phyloP scores from a whole-genome alignment of 2,888 invertebrate genomes.

The Nineta flava region DNA sequence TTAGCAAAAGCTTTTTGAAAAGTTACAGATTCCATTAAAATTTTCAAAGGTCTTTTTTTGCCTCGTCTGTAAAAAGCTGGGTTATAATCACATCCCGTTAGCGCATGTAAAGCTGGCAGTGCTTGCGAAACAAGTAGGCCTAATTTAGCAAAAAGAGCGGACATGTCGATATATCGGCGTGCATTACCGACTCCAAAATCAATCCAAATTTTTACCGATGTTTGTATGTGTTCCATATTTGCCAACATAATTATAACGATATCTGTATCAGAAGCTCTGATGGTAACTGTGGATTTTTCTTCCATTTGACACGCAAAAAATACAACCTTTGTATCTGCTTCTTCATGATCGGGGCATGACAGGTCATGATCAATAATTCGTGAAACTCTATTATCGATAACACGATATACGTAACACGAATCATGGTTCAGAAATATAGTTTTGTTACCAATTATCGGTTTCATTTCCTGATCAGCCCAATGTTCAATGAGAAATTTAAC shows the following conservation, averaged over 20 bases:
- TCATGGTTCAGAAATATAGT: constrained; percentile 10
- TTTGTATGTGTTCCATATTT: neutral
- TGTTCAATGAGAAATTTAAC: constrained; percentile 13
- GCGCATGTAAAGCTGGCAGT: neutral
- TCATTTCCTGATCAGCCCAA: constrained; percentile 12
- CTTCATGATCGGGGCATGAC: constrained; percentile 11
- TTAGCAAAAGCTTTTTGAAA: neutral
- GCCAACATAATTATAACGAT: neutral
- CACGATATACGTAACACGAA: constrained; percentile 11
- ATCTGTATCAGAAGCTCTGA: constrained; percentile 6
- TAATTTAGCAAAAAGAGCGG: neutral
- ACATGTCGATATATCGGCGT: neutral
- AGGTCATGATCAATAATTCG: constrained; percentile 8
- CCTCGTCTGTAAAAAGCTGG: neutral
- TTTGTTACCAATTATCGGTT: constrained; percentile 10
- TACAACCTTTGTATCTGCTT: constrained; percentile 13
- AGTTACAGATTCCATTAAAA: neutral
- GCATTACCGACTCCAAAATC: neutral
- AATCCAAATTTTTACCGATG: neutral
- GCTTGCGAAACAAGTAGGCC: neutral
- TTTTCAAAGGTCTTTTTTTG: constrained; percentile 1
- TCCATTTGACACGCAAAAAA: neutral
- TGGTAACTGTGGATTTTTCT: neutral
- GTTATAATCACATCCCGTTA: neutral
- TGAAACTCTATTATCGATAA: constrained; percentile 8